phyloP scores from a whole-genome alignment of 2,797 vertebrate genomes.

The Potorous gilbertii region DNA sequence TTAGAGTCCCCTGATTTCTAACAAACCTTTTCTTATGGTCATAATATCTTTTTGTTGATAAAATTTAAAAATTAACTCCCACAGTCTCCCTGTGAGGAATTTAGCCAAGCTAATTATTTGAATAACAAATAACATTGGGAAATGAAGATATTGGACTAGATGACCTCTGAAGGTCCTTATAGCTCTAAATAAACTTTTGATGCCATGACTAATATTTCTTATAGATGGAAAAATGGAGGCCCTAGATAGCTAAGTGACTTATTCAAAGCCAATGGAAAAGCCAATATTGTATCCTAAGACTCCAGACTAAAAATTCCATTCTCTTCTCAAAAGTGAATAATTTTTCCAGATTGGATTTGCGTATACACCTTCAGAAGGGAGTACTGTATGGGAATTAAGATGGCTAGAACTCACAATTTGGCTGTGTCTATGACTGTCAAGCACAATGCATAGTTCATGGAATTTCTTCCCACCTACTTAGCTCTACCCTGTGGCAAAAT shows the following conservation, averaged over 20 bases:
- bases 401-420: not conserved
- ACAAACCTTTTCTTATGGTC: not conserved
- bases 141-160: not conserved
- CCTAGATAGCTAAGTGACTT: not conserved
- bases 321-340: not conserved
- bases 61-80: not conserved
- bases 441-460: not conserved
- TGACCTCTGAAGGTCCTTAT: not conserved
- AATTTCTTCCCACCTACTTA: conserved; percentile 10
- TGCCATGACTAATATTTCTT: not conserved
- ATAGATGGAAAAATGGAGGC: not conserved
- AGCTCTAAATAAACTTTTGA: not conserved
- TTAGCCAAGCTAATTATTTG: not conserved
- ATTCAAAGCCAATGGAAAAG: not conserved
- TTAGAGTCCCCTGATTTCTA: not conserved
- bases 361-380: not conserved
- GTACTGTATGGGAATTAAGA: not conserved
- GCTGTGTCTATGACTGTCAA: not conserved
- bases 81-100: not conserved
- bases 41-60: not conserved
- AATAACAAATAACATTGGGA: not conserved
- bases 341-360: too few relatives aligned
- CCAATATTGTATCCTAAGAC: not conserved
- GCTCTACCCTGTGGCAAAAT: not conserved
- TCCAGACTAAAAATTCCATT: not conserved